These are phyloP conservation scores for Melipona beecheii DNA, from an alignment of 2,888 invertebrate genomes.

Conservation along the genomic window DNA sequence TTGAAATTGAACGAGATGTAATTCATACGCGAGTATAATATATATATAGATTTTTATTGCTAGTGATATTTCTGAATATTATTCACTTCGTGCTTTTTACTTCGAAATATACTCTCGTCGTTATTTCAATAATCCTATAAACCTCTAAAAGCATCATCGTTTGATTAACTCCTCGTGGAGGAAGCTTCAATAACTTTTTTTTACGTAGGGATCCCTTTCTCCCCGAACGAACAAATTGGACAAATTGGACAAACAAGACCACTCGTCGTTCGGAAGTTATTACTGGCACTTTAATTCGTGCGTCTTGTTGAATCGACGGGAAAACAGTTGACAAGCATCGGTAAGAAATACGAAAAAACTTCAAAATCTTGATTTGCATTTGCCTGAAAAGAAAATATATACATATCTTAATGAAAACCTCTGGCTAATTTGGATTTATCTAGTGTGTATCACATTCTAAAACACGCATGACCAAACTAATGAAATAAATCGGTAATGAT, in stretches of 20 bases:
- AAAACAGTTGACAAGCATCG: neutral
- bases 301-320: neutral
- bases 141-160: neutral
- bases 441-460: too few relatives aligned
- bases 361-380: neutral
- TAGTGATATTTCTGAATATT: too few relatives aligned
- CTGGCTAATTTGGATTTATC: too few relatives aligned
- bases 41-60: too few relatives aligned
- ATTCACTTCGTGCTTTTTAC: too few relatives aligned
- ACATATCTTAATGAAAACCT: too few relatives aligned
- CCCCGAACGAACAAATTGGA: neutral
- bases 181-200: neutral
- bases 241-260: neutral
- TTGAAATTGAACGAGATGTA: constrained; percentile 12
- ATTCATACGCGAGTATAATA: too few relatives aligned
- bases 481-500: too few relatives aligned
- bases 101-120: too few relatives aligned
- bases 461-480: too few relatives aligned
- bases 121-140: too few relatives aligned
- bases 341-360: neutral
- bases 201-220: neutral
- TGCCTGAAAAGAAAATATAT: neutral
- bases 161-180: neutral
- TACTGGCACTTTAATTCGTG: neutral
- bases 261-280: neutral